Evolutionary conservation across 2,797 vertebrate genomes (phyloP).

Genomic region (Enteromius mattozi): DNA sequence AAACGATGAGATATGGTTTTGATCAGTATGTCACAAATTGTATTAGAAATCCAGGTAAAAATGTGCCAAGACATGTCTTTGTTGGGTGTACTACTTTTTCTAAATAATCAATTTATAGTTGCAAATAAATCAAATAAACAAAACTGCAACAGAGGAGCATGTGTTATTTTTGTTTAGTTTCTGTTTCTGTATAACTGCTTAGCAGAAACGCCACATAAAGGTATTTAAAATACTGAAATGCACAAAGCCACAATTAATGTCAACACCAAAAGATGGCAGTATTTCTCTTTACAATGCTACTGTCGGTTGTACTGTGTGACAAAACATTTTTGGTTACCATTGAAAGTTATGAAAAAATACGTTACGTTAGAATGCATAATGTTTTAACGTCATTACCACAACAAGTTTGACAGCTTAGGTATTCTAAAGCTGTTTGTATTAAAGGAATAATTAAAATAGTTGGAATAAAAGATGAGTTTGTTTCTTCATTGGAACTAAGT

Average conservation of each 20-base stretch:
- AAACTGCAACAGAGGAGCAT: slow-evolving; percentile 4
- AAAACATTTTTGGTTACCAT: too few species aligned
- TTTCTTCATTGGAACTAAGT: neutral
- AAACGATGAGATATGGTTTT: slow-evolving; percentile 15
- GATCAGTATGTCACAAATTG: slow-evolving; percentile 32
- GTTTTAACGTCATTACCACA: neutral
- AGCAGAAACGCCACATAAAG: neutral
- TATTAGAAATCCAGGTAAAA: slow-evolving; percentile 29
- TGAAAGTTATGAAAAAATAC: too few species aligned
- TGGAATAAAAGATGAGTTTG: too few species aligned
- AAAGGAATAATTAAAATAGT: neutral
- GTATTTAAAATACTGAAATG: neutral
- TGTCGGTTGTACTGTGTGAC: too few species aligned
- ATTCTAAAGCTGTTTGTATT: neutral
- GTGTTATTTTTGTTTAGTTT: neutral
- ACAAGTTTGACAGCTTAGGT: neutral
- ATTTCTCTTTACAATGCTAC: slow-evolving; percentile 26
- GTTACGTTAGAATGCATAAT: neutral
- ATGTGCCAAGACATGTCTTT: slow-evolving; percentile 56
- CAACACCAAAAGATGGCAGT: slow-evolving; percentile 50
- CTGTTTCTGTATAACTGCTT: neutral
- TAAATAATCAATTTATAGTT: slow-evolving; percentile 41
- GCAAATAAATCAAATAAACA: slow-evolving; percentile 39
- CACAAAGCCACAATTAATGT: neutral
- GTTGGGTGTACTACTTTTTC: slow-evolving; percentile 36